A percentile compares a stretch with the other conserved stretches of the same genome.
These are phyloP conservation scores for Syngnathus acus DNA, from an alignment of 2,797 vertebrate species.

Conservation along the genomic window DNA sequence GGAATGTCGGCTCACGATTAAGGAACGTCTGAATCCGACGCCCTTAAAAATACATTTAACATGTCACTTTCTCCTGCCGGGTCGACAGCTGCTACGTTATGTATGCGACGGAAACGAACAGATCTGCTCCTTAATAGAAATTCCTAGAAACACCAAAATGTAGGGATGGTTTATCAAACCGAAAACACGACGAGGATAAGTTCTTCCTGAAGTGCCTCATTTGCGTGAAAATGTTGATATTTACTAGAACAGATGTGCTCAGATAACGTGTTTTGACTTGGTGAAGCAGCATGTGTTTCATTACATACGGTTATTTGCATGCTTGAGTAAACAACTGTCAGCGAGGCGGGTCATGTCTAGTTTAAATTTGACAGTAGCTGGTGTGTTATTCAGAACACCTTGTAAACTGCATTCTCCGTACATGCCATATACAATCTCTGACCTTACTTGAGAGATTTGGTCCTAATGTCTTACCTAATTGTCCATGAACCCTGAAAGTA, in stretches of 20 bases:
- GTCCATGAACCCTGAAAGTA: no score
- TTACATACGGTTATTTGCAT: background rate
- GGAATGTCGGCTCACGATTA: slow-evolving; percentile 18
- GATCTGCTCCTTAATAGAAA: background rate
- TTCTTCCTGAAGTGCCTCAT: background rate
- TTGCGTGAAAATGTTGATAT: background rate
- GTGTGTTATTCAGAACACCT: no score
- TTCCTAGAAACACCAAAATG: background rate
- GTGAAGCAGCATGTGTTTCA: background rate
- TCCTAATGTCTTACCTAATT: no score
- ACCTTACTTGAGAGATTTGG: no score
- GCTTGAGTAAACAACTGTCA: background rate
- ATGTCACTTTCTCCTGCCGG: slow-evolving; percentile 7
- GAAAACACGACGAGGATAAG: background rate
- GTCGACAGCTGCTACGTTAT: background rate
- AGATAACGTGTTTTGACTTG: background rate
- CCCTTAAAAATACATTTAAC: slow-evolving; percentile 17
- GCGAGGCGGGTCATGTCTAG: no score
- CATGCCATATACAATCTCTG: no score
- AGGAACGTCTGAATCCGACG: slow-evolving; percentile 22
- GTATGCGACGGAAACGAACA: background rate
- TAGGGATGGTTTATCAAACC: background rate
- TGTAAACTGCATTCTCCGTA: no score
- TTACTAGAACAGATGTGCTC: background rate
- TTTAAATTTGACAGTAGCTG: background rate